Conservation (phyloP, 2,797 vertebrate species). For the Trichosurus vulpecula region DNA sequence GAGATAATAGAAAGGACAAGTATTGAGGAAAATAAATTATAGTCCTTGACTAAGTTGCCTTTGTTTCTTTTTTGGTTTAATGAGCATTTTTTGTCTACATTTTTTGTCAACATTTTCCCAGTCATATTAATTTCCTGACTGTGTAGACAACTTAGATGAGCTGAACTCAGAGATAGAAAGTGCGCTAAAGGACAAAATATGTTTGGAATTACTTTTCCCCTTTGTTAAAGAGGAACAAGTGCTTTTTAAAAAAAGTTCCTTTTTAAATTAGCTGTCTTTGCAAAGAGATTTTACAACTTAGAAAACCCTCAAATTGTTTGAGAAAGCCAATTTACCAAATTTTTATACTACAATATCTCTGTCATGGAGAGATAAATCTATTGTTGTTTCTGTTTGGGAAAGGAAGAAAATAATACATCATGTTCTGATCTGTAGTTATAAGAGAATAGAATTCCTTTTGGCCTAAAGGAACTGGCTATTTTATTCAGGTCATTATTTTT, state of each 20-base stretch:
- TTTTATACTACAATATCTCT: background rate
- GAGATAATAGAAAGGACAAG: background rate
- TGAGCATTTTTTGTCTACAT: no score
- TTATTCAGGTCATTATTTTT: background rate
- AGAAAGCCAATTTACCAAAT: slow-evolving; percentile 23
- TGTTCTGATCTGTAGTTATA: slow-evolving; percentile 26
- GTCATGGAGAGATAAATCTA: background rate
- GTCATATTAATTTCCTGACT: background rate
- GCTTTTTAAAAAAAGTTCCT: background rate
- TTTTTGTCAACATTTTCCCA: slow-evolving; percentile 29
- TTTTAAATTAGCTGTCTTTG: background rate
- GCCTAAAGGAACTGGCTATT: slow-evolving; percentile 6
- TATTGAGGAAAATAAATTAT: background rate
- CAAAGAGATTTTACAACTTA: slow-evolving; percentile 7
- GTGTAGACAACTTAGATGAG: background rate
- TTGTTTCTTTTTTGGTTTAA: slow-evolving; percentile 4
- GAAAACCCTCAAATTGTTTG: background rate
- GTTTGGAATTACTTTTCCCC: background rate
- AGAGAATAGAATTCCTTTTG: slow-evolving; percentile 29
- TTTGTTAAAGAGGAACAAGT: background rate
- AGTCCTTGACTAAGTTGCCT: background rate
- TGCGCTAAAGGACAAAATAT: background rate
- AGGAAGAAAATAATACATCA: background rate
- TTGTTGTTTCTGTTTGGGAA: background rate
- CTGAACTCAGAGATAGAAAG: background rate